A percentile compares a stretch with the other conserved stretches of the same genome.
These are phyloP conservation scores for Cyaniris semiargus DNA, from an alignment of 2,888 invertebrate species.

Conservation along the genomic window DNA sequence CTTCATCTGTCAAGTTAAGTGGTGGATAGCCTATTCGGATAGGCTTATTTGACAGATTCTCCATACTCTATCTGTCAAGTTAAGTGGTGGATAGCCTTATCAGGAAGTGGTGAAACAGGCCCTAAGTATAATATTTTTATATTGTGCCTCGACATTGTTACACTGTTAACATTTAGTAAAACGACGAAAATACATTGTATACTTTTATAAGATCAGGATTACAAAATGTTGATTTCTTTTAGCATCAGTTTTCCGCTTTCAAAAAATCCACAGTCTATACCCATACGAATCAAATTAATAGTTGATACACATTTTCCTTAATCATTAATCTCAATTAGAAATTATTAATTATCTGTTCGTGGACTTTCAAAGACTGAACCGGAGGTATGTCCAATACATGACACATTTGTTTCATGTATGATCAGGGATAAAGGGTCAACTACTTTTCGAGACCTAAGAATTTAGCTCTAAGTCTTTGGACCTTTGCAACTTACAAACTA, in stretches of 20 bases:
- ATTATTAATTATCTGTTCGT: background rate
- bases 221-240: background rate
- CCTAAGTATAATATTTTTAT: too few relatives aligned
- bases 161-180: background rate
- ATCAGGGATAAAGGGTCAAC: background rate
- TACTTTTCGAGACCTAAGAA: too few relatives aligned
- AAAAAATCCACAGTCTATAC: background rate
- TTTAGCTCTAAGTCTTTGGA: background rate
- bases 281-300: background rate
- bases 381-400: too few relatives aligned
- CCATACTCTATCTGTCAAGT: too few relatives aligned
- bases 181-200: background rate
- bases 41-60: too few relatives aligned
- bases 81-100: too few relatives aligned
- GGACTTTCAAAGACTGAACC: background rate
- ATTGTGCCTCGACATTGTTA: constrained; percentile 7
- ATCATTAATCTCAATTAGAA: background rate
- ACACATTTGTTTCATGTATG: too few relatives aligned
- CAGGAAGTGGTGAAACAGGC: too few relatives aligned
- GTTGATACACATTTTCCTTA: background rate
- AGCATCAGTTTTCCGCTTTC: background rate
- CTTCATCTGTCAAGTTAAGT: too few relatives aligned
- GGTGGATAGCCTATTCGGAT: too few relatives aligned
- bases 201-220: background rate
- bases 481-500: background rate